Conservation (phyloP, 1,140 invertebrate genomes). For the Himalopsyche phryganea region DNA sequence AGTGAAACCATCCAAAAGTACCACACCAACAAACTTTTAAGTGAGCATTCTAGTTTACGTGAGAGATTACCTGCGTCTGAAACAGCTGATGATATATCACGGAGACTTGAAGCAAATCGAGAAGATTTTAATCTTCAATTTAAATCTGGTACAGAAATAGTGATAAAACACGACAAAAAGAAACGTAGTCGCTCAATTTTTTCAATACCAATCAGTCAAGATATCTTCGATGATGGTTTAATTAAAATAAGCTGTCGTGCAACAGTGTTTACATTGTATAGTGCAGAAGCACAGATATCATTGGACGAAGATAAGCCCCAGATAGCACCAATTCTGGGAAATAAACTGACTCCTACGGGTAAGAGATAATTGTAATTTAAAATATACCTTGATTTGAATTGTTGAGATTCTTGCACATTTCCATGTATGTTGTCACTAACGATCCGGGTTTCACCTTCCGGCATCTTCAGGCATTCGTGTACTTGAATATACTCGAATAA, state of each 20-base stretch:
- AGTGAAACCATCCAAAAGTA: too few species aligned
- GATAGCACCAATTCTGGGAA: constrained; percentile 16
- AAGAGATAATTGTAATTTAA: neutral
- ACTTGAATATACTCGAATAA: too few species aligned
- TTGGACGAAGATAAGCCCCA: constrained; percentile 24
- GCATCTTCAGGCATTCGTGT: too few species aligned
- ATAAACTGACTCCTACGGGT: constrained; percentile 9
- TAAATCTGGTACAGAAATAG: neutral
- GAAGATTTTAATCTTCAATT: neutral
- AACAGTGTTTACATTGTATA: constrained; percentile 15
- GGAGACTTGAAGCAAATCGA: neutral
- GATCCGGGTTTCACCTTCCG: too few species aligned
- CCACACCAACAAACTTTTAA: too few species aligned
- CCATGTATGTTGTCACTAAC: too few species aligned
- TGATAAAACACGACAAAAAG: neutral
- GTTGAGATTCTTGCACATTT: too few species aligned
- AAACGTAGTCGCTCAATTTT: constrained; percentile 10
- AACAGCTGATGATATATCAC: neutral
- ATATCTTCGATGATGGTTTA: constrained; percentile 7
- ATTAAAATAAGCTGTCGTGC: constrained; percentile 16
- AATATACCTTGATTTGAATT: too few species aligned
- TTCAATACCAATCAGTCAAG: constrained; percentile 9
- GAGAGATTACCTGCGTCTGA: neutral
- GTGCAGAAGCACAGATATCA: constrained; percentile 7
- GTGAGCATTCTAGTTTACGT: too few species aligned